A percentile compares a stretch with the other conserved stretches of the same genome.
Evolutionary conservation across 2,888 invertebrate species (phyloP).

Genomic region (Drosophila mercatorum): DNA sequence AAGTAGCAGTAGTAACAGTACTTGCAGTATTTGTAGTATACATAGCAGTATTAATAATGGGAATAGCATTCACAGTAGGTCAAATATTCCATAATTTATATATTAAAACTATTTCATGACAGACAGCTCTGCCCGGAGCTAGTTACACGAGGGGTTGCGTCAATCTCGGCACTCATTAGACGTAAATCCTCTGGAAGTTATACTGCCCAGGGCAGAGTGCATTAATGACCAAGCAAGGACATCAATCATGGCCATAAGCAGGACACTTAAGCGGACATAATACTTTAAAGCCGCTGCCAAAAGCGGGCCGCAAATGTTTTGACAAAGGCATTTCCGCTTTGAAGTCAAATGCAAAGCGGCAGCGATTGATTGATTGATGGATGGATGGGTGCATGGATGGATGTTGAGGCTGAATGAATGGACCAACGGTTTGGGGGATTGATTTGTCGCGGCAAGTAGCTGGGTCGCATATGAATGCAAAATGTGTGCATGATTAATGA

Average conservation of each 20-base stretch:
- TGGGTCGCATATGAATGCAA: slow-evolving; percentile 67
- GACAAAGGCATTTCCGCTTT: slow-evolving; percentile 67
- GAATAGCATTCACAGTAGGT: too few species aligned
- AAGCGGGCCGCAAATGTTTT: slow-evolving; percentile 56
- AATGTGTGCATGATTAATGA: slow-evolving; percentile 77
- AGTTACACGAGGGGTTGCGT: slow-evolving; percentile 3
- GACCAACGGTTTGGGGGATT: slow-evolving; percentile 29
- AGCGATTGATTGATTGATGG: slow-evolving; percentile 70
- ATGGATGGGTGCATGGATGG: slow-evolving; percentile 22
- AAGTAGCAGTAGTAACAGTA: not conserved
- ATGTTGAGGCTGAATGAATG: slow-evolving; percentile 3
- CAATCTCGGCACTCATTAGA: slow-evolving; percentile 52
- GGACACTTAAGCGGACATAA: slow-evolving; percentile 41
- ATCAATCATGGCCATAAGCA: slow-evolving; percentile 59
- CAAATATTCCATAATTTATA: not conserved
- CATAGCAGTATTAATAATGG: not conserved
- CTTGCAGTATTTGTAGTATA: too few species aligned
- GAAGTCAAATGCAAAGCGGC: slow-evolving; percentile 64
- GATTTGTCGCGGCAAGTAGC: slow-evolving; percentile 71
- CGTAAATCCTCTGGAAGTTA: slow-evolving; percentile 39
- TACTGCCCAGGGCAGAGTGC: slow-evolving; percentile 7
- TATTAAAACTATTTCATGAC: not conserved
- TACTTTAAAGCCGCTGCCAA: slow-evolving; percentile 60
- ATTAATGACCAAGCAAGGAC: slow-evolving; percentile 39
- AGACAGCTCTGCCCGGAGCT: not conserved